These are phyloP conservation scores for Phoxinus phoxinus DNA, from an alignment of 2,113 vertebrate species.

Conservation along the genomic window DNA sequence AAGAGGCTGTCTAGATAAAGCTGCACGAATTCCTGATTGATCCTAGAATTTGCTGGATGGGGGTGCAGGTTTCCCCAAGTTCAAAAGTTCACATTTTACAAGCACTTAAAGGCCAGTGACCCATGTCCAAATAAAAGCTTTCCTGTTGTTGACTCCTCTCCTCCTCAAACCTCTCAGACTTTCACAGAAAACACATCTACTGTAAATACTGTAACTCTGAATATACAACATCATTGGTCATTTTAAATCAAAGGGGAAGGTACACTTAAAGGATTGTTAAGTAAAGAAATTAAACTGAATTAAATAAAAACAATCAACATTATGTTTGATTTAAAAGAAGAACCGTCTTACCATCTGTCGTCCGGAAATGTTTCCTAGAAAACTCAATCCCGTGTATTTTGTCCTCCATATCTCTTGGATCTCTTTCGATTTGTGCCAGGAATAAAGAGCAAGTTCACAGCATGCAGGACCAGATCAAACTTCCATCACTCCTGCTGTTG, in stretches of 20 bases:
- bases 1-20: not conserved
- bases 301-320: not conserved
- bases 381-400: conserved; percentile 13
- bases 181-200: not conserved
- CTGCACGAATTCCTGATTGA: conserved; percentile 40
- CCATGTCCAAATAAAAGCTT: conserved; percentile 54
- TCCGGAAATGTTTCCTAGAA: conserved; percentile 9
- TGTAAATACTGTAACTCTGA: not conserved
- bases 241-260: not conserved
- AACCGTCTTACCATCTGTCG: conserved; percentile 21
- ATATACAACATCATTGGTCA: not conserved
- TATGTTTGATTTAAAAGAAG: not conserved
- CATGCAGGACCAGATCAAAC: not conserved
- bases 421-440: not conserved
- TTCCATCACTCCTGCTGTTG: not conserved
- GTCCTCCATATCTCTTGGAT: conserved; percentile 39
- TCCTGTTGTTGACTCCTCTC: conserved; percentile 38
- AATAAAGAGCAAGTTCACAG: not conserved
- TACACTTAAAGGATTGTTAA: not conserved
- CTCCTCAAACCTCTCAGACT: not conserved
- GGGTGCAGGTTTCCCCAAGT: conserved; percentile 52
- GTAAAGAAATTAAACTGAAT: not conserved
- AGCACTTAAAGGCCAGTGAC: conserved; percentile 44
- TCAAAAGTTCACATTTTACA: conserved; percentile 60
- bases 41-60: conserved; percentile 34